A percentile compares a stretch with the other conserved stretches of the same genome.
These are phyloP conservation scores for Drosophila ercepeae DNA, from an alignment of 1,140 invertebrate species.

Conservation along the genomic window DNA sequence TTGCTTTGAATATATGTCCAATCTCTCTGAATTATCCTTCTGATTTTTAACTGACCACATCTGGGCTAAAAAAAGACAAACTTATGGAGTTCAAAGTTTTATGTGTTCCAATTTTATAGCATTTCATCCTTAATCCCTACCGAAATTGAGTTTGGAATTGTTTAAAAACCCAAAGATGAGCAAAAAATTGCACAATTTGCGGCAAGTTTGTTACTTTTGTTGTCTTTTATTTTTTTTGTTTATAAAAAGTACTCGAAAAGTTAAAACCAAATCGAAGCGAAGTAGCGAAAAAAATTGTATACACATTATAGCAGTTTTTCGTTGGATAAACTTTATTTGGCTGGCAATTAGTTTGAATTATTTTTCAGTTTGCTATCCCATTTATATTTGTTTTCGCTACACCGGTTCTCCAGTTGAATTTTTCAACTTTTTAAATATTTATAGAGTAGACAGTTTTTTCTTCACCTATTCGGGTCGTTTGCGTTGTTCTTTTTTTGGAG, in stretches of 20 bases:
- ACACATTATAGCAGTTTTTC: constrained; percentile 49
- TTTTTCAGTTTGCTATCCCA: constrained; percentile 48
- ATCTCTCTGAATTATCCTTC: constrained; percentile 1
- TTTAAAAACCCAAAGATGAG: constrained; percentile 33
- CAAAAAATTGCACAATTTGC: constrained; percentile 53
- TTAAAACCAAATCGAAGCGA: constrained; percentile 39
- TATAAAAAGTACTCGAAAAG: constrained; percentile 8
- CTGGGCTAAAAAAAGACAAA: constrained; percentile 17
- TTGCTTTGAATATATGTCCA: background rate
- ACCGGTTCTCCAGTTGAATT: constrained; percentile 27
- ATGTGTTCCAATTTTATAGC: constrained; percentile 55
- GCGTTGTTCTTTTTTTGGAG: background rate
- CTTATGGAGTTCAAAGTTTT: constrained; percentile 42
- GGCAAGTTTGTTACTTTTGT: constrained; percentile 20
- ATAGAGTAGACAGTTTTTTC: constrained; percentile 34
- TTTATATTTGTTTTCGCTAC: constrained; percentile 20
- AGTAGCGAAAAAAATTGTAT: constrained; percentile 42
- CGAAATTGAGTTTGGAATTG: constrained; percentile 67
- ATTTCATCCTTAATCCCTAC: constrained; percentile 72
- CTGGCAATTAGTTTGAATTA: constrained; percentile 70
- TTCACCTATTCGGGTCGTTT: constrained; percentile 4
- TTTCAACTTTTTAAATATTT: constrained; percentile 74
- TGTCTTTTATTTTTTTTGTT: constrained; percentile 18
- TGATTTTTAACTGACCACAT: constrained; percentile 26
- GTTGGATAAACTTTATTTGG: constrained; percentile 65